Conservation (phyloP, 2,888 invertebrate species). For the Pseudoips prasinana region DNA sequence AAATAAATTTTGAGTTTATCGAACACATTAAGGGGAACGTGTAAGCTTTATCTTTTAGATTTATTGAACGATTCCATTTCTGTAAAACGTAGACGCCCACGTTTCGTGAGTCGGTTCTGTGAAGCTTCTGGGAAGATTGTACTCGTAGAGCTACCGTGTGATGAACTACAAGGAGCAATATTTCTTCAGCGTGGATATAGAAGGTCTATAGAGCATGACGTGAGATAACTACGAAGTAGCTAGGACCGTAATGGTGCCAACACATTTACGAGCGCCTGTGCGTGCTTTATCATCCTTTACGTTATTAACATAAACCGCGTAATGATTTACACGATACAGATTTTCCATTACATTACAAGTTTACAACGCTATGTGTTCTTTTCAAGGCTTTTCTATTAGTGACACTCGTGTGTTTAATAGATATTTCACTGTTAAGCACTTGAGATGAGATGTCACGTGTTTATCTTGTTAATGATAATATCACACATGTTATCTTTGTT, state of each 20-base stretch:
- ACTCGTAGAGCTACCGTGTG: too few species aligned
- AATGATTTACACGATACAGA: slow-evolving; percentile 47
- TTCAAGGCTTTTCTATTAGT: slow-evolving; percentile 38
- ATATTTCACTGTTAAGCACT: slow-evolving; percentile 10
- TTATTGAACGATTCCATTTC: too few species aligned
- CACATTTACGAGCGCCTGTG: slow-evolving; percentile 57
- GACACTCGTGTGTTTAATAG: slow-evolving; percentile 18
- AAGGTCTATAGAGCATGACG: slow-evolving; percentile 38
- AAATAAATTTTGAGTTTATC: too few species aligned
- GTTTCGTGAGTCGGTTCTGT: too few species aligned
- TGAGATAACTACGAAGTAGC: slow-evolving; percentile 46
- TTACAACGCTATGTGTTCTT: slow-evolving; percentile 34
- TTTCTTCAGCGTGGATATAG: too few species aligned
- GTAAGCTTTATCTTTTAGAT: too few species aligned
- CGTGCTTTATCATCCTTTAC: slow-evolving; percentile 65
- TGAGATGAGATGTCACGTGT: slow-evolving; percentile 21
- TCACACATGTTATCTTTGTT: slow-evolving; percentile 9
- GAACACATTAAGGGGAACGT: too few species aligned
- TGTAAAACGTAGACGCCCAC: too few species aligned
- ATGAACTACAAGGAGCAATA: too few species aligned
- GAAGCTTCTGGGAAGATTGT: too few species aligned
- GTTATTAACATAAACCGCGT: slow-evolving; percentile 58
- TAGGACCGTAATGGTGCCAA: slow-evolving; percentile 41
- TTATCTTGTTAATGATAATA: slow-evolving; percentile 15
- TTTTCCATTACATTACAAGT: slow-evolving; percentile 39